These are phyloP conservation scores for Lophius americanus DNA, from an alignment of 2,797 vertebrate species.

Conservation along the genomic window DNA sequence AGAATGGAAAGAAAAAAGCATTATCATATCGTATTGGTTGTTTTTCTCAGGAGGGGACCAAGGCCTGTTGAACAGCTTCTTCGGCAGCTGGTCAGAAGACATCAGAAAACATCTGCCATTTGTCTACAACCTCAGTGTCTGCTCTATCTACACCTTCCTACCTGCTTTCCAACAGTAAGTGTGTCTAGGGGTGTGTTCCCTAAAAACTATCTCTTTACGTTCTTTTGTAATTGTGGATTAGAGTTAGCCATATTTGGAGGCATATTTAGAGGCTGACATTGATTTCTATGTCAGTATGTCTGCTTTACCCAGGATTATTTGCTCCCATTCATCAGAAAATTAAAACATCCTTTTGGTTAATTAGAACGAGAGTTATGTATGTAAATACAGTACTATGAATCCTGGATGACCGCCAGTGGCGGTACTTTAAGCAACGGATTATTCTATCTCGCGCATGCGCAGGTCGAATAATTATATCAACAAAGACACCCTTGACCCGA, in stretches of 20 bases:
- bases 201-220: background rate
- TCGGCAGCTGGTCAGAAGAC: slow-evolving; percentile 82
- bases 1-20: too few relatives aligned
- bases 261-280: too few relatives aligned
- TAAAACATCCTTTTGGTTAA: background rate
- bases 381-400: too few relatives aligned
- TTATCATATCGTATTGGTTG: background rate
- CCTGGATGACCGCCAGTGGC: too few relatives aligned
- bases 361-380: background rate
- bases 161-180: slow-evolving; percentile 88
- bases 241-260: too few relatives aligned
- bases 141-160: slow-evolving; percentile 79
- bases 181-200: background rate
- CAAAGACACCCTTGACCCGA: too few relatives aligned
- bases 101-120: slow-evolving; percentile 86
- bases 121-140: slow-evolving; percentile 85
- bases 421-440: too few relatives aligned
- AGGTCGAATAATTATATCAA: too few relatives aligned
- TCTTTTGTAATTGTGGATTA: background rate
- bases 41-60: slow-evolving; percentile 86
- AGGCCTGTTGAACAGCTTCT: slow-evolving; percentile 88
- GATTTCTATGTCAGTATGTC: too few relatives aligned
- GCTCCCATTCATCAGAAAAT: background rate
- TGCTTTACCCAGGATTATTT: too few relatives aligned
- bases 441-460: too few relatives aligned